A percentile compares a stretch with the other conserved stretches of the same genome.
Conservation (phyloP, 2,797 vertebrate genomes). For the Anguilla anguilla region DNA sequence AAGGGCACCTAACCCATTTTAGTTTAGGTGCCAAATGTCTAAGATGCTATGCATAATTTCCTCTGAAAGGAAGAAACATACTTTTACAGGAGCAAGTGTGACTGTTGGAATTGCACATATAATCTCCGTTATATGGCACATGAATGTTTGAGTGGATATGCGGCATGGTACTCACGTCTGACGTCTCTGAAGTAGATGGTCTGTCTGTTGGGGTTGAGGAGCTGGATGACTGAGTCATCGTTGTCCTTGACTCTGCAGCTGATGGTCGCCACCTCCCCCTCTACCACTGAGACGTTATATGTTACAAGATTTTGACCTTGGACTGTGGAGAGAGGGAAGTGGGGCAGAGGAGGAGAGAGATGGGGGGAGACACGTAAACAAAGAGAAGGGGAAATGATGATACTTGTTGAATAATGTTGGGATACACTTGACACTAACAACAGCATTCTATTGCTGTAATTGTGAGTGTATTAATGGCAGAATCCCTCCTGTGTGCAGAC, state of each 20-base stretch:
- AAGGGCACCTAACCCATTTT: not conserved
- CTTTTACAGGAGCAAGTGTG: not conserved
- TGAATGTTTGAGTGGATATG: not conserved
- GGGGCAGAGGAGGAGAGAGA: conserved; percentile 37
- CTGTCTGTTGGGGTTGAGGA: conserved; percentile 98
- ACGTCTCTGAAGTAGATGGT: conserved; percentile 97
- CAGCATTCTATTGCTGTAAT: not conserved
- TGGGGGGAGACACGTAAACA: conserved; percentile 46
- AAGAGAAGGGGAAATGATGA: conserved; percentile 10
- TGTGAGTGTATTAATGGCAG: not conserved
- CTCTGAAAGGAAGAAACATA: not conserved
- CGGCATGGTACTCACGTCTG: conserved; percentile 81
- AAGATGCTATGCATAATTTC: not conserved
- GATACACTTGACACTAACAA: not conserved
- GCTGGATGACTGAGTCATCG: conserved; percentile 96
- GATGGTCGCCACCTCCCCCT: conserved; percentile 94
- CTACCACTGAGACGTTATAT: conserved; percentile 92
- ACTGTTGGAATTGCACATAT: not conserved
- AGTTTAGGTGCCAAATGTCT: not conserved
- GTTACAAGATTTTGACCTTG: conserved; percentile 91
- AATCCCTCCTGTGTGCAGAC: not conserved
- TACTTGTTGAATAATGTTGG: not conserved
- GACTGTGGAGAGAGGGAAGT: conserved; percentile 66
- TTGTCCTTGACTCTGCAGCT: conserved; percentile 97
- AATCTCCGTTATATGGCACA: not conserved